Evolutionary conservation across 2,797 vertebrate species (phyloP), one percentile per base, ranked within the genome.

Genomic region (Sebastes trivittatus): DNA sequence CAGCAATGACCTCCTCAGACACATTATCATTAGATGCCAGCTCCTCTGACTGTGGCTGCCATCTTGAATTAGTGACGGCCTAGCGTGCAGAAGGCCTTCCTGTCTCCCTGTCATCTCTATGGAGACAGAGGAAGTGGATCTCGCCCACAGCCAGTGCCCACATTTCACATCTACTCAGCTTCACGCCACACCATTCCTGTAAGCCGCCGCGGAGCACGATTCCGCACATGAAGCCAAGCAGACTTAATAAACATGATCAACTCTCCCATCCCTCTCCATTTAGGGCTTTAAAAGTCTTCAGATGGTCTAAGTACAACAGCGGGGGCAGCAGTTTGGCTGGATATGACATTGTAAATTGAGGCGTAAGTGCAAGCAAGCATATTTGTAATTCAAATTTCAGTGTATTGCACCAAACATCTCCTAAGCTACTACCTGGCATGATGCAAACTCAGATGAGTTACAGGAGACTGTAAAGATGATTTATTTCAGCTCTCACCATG

Each of bases 101-200:
- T 91, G 91, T 93, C 93, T 91, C 86, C 80, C 88, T 94, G 94
- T 95, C 92, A 91, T 93, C 90, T 94, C 92, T 78, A 87, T 84
- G 78, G 93, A 93, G 93, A 94, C 88, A 66, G 83, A 93, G 87
- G 89, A 92, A 92, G 89, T 89, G 83, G 90, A 94, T 93, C 91
- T 92, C 82, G 91, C 92, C 93, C 91, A 94, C 91, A 95, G 92
- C 92, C 88, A 91, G 93, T 91, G 92, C 88, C 91, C 90, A 86
- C 84, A 89, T 93, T 93, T 95, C 93, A 92, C 92, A 93, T 95
- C 87, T 80, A 91, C 89, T 95, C 91, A 94, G 76, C 88, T 73
- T 95, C 90, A 92, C 52, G 72, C 83, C 81, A 77, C 84, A 80
- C 87, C 75, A 87, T 84, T 92, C 75, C 87, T 93, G 87, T 83